Conservation (phyloP, 2,797 vertebrate species). For the Tarsius wallacei region DNA sequence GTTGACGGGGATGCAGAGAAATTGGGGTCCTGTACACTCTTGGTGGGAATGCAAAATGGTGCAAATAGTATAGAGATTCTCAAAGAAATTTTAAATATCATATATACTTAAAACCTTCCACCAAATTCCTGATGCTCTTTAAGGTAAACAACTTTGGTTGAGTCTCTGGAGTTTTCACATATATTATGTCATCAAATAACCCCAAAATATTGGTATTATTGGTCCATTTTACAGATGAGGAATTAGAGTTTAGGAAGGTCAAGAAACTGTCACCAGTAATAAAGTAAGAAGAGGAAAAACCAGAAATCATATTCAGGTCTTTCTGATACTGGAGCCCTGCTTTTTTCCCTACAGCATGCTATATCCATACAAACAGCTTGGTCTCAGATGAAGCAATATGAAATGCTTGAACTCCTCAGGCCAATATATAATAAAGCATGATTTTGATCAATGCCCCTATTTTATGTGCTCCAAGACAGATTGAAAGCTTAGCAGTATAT, state of each 20-base stretch:
- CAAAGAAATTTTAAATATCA: not conserved
- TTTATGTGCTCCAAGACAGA: constrained; percentile 22
- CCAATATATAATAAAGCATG: not conserved
- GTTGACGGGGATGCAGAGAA: not conserved
- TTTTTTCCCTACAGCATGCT: not conserved
- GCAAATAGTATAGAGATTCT: not conserved
- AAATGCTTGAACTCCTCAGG: not conserved
- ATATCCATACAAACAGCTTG: not conserved
- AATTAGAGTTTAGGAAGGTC: not conserved
- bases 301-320: not conserved
- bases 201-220: not conserved
- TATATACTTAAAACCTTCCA: constrained; percentile 30
- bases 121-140: not conserved
- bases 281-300: constrained; percentile 8
- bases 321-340: not conserved
- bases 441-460: not conserved
- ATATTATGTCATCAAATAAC: not conserved
- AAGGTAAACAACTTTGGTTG: not conserved
- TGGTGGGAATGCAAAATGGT: not conserved
- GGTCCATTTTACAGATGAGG: not conserved
- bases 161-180: not conserved
- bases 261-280: constrained; percentile 3
- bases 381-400: not conserved
- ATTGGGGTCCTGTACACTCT: not conserved
- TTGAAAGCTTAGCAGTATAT: not conserved